Base-by-base conservation (phyloP, 2,113 vertebrate genomes). In the Pachyramphus minor region DNA sequence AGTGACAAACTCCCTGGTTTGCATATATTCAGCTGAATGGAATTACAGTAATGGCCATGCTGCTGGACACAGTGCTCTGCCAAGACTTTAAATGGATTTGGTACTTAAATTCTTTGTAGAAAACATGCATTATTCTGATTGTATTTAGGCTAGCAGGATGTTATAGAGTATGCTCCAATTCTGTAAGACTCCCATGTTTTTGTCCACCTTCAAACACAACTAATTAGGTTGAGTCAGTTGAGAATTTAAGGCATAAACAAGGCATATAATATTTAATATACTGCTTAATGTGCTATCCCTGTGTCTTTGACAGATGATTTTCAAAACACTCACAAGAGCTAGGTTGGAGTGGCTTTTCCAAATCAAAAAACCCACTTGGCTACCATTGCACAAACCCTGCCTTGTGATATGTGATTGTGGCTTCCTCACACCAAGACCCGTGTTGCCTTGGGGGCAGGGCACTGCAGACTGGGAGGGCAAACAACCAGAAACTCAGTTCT, bases 1-100 rank as follows among this genome's bases (percentile, higher is more conserved):
- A 96, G 98, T 97, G 97, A 98, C 92, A 81, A 96, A 93, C 94
- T 97, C 97, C 95, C 97, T 96, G 79, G 66, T 96, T 97, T 98
- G 96, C 95, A 90, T 95, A 87, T 90, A 95, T 92, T 91, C 96
- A 84, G 28, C 64, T 84, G 86, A 94, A 93, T n/a, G 47, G 92
- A 93, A 91, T 95, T 76, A 96, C 94, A 96, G 95, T 96, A 95
- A 97, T 91, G 88, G 92, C 92, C 76, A 69, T 94, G 96, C 96
- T 97, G 96, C 97, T 96, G 90, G 92, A 97, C 93, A 74, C 27
- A 37, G 68, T 27, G 77, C 82, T 86, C 81, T 93, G 94, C 95
- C 94, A 96, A 89, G 80, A 79, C 63, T 63, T 72, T 20, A 80
- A 89, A 95, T 44, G 52, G 67, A 89, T 86, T 96, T 83, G 73